Percentiles rank a stretch among this genome's conserved stretches.
Conservation (phyloP, 2,888 invertebrate species). For the Plutella xylostella region DNA sequence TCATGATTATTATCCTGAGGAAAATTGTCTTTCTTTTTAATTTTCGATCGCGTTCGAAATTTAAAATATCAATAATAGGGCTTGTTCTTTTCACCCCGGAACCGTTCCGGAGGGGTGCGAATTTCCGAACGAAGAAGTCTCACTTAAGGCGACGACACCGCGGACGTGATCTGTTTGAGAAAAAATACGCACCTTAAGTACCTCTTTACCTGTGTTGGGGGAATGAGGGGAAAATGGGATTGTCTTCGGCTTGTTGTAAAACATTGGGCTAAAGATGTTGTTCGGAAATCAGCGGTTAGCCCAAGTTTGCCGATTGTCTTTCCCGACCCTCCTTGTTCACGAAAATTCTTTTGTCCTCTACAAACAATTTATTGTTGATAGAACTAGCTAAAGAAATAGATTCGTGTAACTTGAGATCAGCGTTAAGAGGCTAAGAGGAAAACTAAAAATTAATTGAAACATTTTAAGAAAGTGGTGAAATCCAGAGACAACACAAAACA, state of each 20-base stretch:
- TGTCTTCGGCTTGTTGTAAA: constrained; percentile 55
- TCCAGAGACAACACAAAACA: no score
- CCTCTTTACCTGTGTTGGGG: constrained; percentile 41
- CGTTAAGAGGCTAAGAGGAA: no score
- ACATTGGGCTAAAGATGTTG: constrained; percentile 49
- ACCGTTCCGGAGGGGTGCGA: constrained; percentile 35
- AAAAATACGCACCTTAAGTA: constrained; percentile 57
- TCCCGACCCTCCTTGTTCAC: constrained; percentile 29
- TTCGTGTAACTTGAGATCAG: no score
- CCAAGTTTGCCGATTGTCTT: constrained; percentile 39
- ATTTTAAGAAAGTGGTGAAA: no score
- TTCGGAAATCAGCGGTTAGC: constrained; percentile 39
- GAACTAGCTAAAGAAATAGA: no score
- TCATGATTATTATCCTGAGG: background rate
- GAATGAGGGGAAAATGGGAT: constrained; percentile 19
- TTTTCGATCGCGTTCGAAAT: constrained; percentile 17
- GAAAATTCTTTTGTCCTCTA: constrained; percentile 17
- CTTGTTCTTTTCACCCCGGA: constrained; percentile 42
- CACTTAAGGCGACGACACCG: constrained; percentile 46
- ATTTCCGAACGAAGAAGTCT: constrained; percentile 48
- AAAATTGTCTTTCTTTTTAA: constrained; percentile 12
- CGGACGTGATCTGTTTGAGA: constrained; percentile 67
- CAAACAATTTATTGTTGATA: no score
- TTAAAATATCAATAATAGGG: constrained; percentile 45
- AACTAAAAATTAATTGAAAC: no score